Percentiles rank a stretch among this genome's conserved stretches.
phyloP scores from a whole-genome alignment of 1,140 invertebrate species.

The Trichoplusia ni region DNA sequence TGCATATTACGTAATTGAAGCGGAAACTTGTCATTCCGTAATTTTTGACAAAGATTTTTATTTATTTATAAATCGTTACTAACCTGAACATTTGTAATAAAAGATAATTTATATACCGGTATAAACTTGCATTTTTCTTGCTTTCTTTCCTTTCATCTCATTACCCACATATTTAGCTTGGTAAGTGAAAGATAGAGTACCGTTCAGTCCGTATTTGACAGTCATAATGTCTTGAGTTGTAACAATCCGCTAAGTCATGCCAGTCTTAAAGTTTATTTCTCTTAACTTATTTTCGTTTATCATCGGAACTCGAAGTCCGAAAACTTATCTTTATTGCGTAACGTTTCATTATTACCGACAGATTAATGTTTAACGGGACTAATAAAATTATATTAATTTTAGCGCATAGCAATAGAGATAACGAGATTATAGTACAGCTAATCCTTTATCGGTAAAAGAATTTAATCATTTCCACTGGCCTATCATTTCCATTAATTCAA shows the following conservation, averaged over 20 bases:
- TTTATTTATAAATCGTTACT: conserved; percentile 78
- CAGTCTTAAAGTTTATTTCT: too few relatives aligned
- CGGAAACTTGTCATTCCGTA: conserved; percentile 52
- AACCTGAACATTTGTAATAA: conserved; percentile 75
- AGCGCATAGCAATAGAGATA: too few relatives aligned
- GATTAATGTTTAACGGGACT: too few relatives aligned
- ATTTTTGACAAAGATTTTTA: conserved; percentile 77
- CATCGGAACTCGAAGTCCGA: conserved; percentile 9
- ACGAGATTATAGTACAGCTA: too few relatives aligned
- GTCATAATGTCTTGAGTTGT: conserved; percentile 17
- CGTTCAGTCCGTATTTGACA: conserved; percentile 6
- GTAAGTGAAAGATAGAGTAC: conserved; percentile 14
- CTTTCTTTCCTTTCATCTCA: conserved; percentile 25
- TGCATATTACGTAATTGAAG: conserved; percentile 77
- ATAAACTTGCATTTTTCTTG: conserved; percentile 64
- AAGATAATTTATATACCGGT: conserved; percentile 76
- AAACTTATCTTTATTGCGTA: conserved; percentile 17
- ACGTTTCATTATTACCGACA: neutral
- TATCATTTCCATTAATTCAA: too few relatives aligned
- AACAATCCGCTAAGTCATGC: too few relatives aligned
- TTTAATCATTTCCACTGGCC: too few relatives aligned
- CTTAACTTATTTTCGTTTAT: conserved; percentile 14
- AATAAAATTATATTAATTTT: too few relatives aligned
- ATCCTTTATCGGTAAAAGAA: too few relatives aligned
- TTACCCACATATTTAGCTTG: conserved; percentile 6